Base-by-base conservation (phyloP, 2,888 invertebrate species). In the Pilophorus perplexus region DNA sequence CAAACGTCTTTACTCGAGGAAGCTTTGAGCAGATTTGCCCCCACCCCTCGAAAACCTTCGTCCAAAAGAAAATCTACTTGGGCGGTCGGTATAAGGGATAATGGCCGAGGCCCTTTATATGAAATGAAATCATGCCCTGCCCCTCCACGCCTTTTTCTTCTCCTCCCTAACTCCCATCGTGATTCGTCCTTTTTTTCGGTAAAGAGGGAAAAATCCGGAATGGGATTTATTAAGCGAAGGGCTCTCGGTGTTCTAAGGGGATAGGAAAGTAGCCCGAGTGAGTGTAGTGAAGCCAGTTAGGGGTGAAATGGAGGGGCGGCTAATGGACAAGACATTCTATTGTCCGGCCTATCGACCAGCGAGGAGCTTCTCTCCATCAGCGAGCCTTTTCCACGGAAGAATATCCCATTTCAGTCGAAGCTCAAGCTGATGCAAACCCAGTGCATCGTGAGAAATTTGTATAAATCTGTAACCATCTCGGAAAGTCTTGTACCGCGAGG, bases 271-370 rank as follows among this genome's bases (percentile, higher is more conserved):
- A n/a, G n/a, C n/a, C n/a, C 59, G 23, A 27, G 25, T 27, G 20
- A 48, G 20, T 20, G 27, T 4, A 27, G 33, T 28, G 18, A 48
- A 46, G 44, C 62, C 48, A 28, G 62, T 33, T 46, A 62, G 33
- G 62, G 48, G 42, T 20, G 44, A 28, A 46, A 27, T 25, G 16
- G 16, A 28, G 27, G 52, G 52, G 52, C 28, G 33, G 5, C 54
- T 55, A 62, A 62, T 62, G 62, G 62, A 62, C 48, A 62, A 28
- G 62, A 62, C 62, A 33, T 62, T 62, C 48, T 62, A 62, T 62
- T 62, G 62, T 62, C n/a, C 46, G 20, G 42, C 6, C 62, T 62
- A 62, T 62, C 62, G 62, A 62, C 62, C 62, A 18, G 52, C 42
- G n/a, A 33, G n/a, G n/a, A n/a, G n/a, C n/a, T n/a, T n/a, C n/a